Base-by-base conservation (phyloP, 1,140 invertebrate genomes). In the Bombus balteatus region DNA sequence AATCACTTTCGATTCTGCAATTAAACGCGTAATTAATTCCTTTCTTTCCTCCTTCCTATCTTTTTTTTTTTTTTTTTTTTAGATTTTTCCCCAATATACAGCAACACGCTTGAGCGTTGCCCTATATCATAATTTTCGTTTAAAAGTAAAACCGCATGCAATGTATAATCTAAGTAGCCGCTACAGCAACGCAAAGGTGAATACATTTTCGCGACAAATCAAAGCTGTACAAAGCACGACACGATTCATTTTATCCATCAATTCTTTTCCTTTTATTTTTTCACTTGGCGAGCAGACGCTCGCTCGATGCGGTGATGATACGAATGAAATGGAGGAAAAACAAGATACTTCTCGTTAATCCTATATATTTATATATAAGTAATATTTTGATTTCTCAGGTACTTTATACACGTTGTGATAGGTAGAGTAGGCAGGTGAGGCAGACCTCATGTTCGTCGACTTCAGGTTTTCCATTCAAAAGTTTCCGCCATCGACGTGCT, bases 321-420 rank as follows among this genome's bases (percentile, higher is more conserved):
- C 82, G 75, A 57, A 71, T 68, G 53, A 41, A 59, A 74, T 43
- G 62, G 68, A 62, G 71, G 66, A 6, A 18, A 53, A 43, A 18
- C 47, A 39, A 62, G 66, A 84, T 89, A 32, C 47, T 71, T 68
- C 81, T 65, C 53, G 43, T 77, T 65, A 68, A 72, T 65, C 34
- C 73, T 39, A 15, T 76, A 76, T 81, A 37, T 25, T 71, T 37
- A 72, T 59, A 59, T 82, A 82, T 88, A 90, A 90, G 82, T 90
- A 87, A 93, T 94, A 91, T 93, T 93, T 91, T 91, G 90, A 91
- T 91, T 91, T 88, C 59, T 95, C 94, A 95, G 94, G 94, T 95
- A 95, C 94, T 94, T 95, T 94, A 94, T 94, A 94, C 92, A 95
- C 92, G 94, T 94, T 93, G 94, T 94, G 91, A 93, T 94, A 90